Evolutionary conservation across 2,888 invertebrate genomes (phyloP), one percentile per base, ranked within the genome.

Genomic region (Perithous albicinctus): DNA sequence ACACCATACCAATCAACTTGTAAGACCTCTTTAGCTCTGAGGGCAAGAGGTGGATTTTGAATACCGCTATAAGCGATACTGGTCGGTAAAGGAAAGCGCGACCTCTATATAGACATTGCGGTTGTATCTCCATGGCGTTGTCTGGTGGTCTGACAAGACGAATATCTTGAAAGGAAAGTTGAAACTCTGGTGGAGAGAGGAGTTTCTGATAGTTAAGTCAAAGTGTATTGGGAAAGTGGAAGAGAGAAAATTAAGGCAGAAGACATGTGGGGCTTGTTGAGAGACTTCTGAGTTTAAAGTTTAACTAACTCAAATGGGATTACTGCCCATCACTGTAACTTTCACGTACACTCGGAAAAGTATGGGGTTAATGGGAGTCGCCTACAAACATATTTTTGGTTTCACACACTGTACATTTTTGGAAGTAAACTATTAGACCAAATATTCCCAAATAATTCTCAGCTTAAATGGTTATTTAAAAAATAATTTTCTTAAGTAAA

Each of bases 131-230:
- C 20, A 23, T 4, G 1, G 20, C 1, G 20, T 51, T 23, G 38
- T 7, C 56, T 5, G 63, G 15, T 69, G 61, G 69, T 51, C 51
- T 26, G 41, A 63, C 69, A 61, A 18, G 48, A 29, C 77, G 23
- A 51, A 51, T 38, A 75, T 63, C 48, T 69, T 51, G 35, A 32
- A 29, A 38, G 32, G 20, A 61, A 76, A 18, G 10, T 32, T 38
- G 23, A 5, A 26, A n/a, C 12, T 26, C 1, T 20, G 12, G 3
- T n/a, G 10, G 10, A 56, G 10, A 0, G 35, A 41, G n/a, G 15
- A 67, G 20, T 64, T 12, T 7, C 59, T 10, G 48, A 23, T 12
- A 61, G 46, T 46, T 76, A 43, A 43, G 10, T 8, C 32, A 32
- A 56, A 66, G 8, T 75, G 3, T 10, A 61, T 61, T 1, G 12